Base-by-base conservation (phyloP, 1,140 invertebrate species). In the Magallana gigas region DNA sequence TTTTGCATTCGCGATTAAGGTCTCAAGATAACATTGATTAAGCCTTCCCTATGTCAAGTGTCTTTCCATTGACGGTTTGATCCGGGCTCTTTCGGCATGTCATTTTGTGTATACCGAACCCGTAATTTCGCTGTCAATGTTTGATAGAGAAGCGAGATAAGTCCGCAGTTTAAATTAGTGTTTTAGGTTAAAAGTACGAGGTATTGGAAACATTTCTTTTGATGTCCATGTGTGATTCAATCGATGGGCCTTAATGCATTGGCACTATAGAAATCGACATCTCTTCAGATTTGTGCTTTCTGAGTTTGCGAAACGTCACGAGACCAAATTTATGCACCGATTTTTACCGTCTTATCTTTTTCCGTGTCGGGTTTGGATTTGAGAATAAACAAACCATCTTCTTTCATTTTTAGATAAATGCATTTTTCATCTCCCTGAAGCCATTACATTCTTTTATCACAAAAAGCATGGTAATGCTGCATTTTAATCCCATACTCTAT, bases 1-100 rank as follows among this genome's bases (percentile, higher is more conserved):
- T 29, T 64, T 85, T 64, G 36, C 68, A 59, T 36, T 56, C 16
- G 16, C 16, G 29, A 59, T 81, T 86, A 80, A 86, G 56, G 82
- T 56, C 12, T 56, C 62, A n/a, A 23, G 59, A 83, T 83, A 87
- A 64, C 59, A 87, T 83, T 56, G 29, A 83, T 87, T 83, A 83
- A 83, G 18, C 59, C 36, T 48, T 87, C 60, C 83, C 36, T 18
- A 83, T 83, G 86, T 62, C 57, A 57, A 23, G 81, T 87, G 81
- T 87, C 58, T 86, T n/a, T 76, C 68, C 36, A 76, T 76, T 76
- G 68, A 76, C 68, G 68, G 36, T 23, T 76, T 76, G 68, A 76
- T 76, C 68, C 68, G 23, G 68, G 23, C 68, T 29, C 12, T 29
- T 76, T 76, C 36, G 68, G 68, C 23, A 76, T 76, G 68, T 29